Percentiles rank a stretch among this genome's conserved stretches.
These are phyloP conservation scores for Ahaetulla prasina DNA, from an alignment of 2,113 vertebrate genomes.

Conservation along the genomic window DNA sequence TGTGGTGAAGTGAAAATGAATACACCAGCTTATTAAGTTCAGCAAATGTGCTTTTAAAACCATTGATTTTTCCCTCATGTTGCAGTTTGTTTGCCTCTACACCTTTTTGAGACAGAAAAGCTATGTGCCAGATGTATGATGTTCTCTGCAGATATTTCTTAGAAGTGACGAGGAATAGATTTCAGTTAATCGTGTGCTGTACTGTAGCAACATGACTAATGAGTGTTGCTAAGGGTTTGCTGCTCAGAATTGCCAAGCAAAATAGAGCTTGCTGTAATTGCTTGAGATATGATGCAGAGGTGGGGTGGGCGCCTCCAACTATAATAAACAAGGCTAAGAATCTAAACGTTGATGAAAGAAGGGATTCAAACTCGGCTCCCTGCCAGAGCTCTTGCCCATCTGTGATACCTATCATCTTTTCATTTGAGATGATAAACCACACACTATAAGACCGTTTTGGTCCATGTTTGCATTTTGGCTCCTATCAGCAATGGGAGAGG, in stretches of 20 bases:
- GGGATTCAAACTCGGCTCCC: neutral
- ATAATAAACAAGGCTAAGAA: neutral
- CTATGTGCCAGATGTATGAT: neutral
- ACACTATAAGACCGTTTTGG: neutral
- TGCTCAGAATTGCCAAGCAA: slow-evolving; percentile 27
- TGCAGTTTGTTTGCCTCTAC: neutral
- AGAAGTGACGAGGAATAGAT: neutral
- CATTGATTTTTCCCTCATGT: slow-evolving; percentile 7
- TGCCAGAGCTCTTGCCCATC: neutral
- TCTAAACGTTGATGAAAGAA: neutral
- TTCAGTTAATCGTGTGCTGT: neutral
- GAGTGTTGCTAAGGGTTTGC: slow-evolving; percentile 11
- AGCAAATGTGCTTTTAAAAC: slow-evolving; percentile 20
- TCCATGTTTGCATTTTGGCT: neutral
- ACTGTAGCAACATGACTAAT: slow-evolving; percentile 5
- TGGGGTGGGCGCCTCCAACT: neutral
- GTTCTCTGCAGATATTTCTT: neutral
- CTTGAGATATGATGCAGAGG: slow-evolving; percentile 37
- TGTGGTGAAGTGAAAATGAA: neutral
- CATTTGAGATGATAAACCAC: neutral
- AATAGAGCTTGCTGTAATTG: slow-evolving; percentile 29
- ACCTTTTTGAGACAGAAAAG: slow-evolving; percentile 9
- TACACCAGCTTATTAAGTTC: slow-evolving; percentile 6
- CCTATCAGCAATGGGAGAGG: neutral
- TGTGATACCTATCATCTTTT: neutral